Base-by-base conservation (phyloP, 2,888 invertebrate species). In the Tachina grossa region DNA sequence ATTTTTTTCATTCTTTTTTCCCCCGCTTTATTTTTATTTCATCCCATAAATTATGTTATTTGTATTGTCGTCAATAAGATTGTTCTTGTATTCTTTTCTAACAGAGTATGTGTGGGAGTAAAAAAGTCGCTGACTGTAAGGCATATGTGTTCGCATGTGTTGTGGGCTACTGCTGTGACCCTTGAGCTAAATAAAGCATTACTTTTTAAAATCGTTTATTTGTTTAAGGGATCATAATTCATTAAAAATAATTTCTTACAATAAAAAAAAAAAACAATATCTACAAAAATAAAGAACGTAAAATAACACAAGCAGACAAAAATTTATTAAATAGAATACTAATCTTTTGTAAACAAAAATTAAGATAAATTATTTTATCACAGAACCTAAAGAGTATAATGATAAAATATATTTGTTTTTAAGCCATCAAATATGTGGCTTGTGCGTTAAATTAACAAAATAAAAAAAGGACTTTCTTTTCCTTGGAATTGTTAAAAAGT, bases 141-240 rank as follows among this genome's bases (percentile, higher is more conserved):
- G n/a, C 4, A 43, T 45, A 59, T 49, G 13, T 71, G 39, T 61
- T 39, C 55, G 31, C 1, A 31, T 57, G 2, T 57, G 9, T 16
- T 31, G 19, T 47, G 31, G 49, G 19, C 57, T 41, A 19, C 43
- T 59, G 68, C 53, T 53, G 55, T 77, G 53, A 74, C 61, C 45
- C 78, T 66, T 61, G 14, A 61, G 63, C 55, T 57, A 45, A 66
- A 83, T 71, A 71, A 59, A 77, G 65, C 71, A 65, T 49, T 53
- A 63, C 59, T 81, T 81, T 19, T 75, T 53, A 31, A 68, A 59
- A 55, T 76, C 61, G 71, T 63, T 82, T 82, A 11, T 76, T 72
- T 22, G 43, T 49, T 51, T 77, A 71, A 59, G 41, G 57, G 43
- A 77, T 77, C 69, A 83, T 83, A 77, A 72, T 77, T 83, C 66